Percentiles rank a stretch among this genome's conserved stretches.
Evolutionary conservation across 2,113 vertebrate species (phyloP).

Genomic region (Sylvilagus bachmani): DNA sequence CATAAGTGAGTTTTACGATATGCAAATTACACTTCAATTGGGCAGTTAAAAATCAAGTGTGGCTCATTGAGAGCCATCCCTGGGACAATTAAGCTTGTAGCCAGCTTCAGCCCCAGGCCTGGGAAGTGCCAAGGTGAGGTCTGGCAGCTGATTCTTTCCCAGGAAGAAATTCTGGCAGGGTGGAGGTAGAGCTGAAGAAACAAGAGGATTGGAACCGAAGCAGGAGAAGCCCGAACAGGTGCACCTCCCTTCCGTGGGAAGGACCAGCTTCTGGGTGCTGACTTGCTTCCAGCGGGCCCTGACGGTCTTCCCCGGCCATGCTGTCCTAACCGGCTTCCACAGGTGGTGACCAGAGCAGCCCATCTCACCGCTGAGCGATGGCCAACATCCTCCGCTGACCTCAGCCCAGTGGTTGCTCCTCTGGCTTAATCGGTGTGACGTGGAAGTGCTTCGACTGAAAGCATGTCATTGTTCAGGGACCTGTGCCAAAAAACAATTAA

Average conservation of each 20-base stretch:
- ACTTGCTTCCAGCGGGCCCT: background rate
- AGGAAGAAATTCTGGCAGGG: background rate
- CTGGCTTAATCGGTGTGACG: slow-evolving; percentile 62
- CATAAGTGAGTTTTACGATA: background rate
- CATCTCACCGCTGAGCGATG: background rate
- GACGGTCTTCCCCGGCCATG: background rate
- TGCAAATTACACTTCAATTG: background rate
- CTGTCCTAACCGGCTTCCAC: background rate
- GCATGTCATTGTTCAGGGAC: slow-evolving; percentile 31
- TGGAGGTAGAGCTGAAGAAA: background rate
- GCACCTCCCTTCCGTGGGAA: background rate
- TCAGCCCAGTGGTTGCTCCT: slow-evolving; percentile 9
- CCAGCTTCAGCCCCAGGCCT: rapidly evolving
- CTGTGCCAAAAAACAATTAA: slow-evolving; percentile 76
- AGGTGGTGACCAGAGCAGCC: slow-evolving; percentile 31
- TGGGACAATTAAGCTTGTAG: background rate
- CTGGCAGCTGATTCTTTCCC: background rate
- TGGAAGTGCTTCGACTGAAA: slow-evolving; percentile 57
- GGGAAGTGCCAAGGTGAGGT: background rate
- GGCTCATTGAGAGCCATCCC: background rate
- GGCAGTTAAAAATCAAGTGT: background rate
- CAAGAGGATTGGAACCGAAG: background rate
- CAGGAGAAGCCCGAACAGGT: background rate
- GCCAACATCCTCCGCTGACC: slow-evolving; percentile 45
- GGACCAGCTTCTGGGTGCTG: background rate